Conservation (phyloP, 1,140 invertebrate species). For the Steinernema khuongi region DNA sequence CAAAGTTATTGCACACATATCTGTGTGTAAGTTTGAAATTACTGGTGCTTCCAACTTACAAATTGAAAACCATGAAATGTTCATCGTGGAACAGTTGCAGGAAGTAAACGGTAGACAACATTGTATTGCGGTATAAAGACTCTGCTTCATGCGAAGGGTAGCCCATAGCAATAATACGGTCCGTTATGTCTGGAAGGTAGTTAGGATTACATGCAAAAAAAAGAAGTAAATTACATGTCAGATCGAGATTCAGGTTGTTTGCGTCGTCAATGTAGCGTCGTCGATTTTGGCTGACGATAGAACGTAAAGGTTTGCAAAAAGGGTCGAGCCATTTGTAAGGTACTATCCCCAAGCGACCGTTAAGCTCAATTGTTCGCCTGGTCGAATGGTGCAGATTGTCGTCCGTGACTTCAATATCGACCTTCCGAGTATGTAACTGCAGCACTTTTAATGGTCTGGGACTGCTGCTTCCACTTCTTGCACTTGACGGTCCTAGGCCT, state of each 20-base stretch:
- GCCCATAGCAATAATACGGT: constrained; percentile 67
- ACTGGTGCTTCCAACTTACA: constrained; percentile 59
- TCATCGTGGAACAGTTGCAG: constrained; percentile 64
- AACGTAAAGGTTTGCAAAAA: constrained; percentile 43
- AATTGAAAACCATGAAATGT: constrained; percentile 67
- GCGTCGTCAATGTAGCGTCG: constrained; percentile 63
- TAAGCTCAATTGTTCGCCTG: constrained; percentile 13
- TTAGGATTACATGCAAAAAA: background rate
- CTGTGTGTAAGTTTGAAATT: constrained; percentile 24
- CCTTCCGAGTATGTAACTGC: background rate
- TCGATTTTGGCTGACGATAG: constrained; percentile 66
- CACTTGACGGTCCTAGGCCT: too few relatives aligned
- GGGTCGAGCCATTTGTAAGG: background rate
- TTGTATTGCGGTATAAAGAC: constrained; percentile 66
- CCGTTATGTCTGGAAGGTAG: constrained; percentile 57
- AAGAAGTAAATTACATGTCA: constrained; percentile 61
- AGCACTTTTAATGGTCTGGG: background rate
- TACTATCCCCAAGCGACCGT: constrained; percentile 18
- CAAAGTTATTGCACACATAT: too few relatives aligned
- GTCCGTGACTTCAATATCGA: background rate
- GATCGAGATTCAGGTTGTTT: constrained; percentile 64
- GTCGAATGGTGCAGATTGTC: background rate
- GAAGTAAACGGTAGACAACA: constrained; percentile 65
- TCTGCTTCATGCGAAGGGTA: constrained; percentile 65
- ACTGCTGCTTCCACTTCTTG: background rate